Evolutionary conservation across 1,140 invertebrate species (phyloP).

Genomic region (Homalodisca vitripennis): DNA sequence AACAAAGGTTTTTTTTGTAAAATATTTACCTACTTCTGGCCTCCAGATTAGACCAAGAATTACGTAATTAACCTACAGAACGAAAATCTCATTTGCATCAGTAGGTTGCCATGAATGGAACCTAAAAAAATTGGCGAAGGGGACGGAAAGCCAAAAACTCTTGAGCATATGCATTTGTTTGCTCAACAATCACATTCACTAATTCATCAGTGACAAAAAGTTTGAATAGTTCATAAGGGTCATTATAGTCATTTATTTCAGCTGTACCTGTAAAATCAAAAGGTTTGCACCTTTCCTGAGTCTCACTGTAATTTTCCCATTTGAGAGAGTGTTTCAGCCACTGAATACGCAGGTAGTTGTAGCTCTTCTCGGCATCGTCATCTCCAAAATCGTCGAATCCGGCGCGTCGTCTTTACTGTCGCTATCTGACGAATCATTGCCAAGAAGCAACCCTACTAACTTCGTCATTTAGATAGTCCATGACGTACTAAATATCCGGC

Average conservation of each 20-base stretch:
- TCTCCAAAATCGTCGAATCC: too few species aligned
- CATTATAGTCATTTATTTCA: background rate
- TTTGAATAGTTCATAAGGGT: background rate
- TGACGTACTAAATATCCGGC: too few species aligned
- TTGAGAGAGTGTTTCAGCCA: too few species aligned
- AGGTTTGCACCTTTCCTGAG: background rate
- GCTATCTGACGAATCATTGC: too few species aligned
- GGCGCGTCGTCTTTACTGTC: too few species aligned
- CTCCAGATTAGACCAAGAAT: background rate
- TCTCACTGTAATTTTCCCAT: background rate
- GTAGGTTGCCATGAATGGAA: conserved; percentile 3
- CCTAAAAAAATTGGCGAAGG: background rate
- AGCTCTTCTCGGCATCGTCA: too few species aligned
- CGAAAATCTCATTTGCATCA: conserved; percentile 7
- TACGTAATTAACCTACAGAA: background rate
- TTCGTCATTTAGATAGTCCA: too few species aligned
- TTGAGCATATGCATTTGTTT: conserved; percentile 27
- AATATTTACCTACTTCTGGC: conserved; percentile 14
- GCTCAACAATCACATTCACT: background rate
- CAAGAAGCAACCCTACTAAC: too few species aligned
- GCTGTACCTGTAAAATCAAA: background rate
- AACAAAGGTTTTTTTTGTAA: conserved; percentile 19
- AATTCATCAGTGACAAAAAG: conserved; percentile 23
- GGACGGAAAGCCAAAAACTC: background rate
- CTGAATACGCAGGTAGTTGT: too few species aligned